A percentile compares a stretch with the other conserved stretches of the same genome.
Conservation (phyloP, 2,113 vertebrate genomes). For the Spea multiplicata region DNA sequence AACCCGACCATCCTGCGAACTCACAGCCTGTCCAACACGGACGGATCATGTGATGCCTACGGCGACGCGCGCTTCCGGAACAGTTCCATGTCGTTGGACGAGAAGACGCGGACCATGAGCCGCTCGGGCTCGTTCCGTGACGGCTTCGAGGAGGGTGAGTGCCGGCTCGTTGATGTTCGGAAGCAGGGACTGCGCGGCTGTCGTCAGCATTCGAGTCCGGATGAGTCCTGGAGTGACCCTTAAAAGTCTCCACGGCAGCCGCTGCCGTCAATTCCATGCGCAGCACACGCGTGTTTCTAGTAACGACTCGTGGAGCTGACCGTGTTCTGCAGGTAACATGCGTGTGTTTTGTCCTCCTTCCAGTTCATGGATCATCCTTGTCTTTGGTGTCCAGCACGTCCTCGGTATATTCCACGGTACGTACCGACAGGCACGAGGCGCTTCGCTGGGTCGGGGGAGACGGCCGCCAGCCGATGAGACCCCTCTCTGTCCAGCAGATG, state of each 20-base stretch:
- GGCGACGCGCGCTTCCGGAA: conserved; percentile 86
- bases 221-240: too few relatives aligned
- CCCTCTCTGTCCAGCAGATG: too few relatives aligned
- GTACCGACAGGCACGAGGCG: conserved; percentile 52
- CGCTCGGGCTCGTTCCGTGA: conserved; percentile 94
- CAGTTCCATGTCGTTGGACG: conserved; percentile 94
- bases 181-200: too few relatives aligned
- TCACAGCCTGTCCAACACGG: conserved; percentile 90
- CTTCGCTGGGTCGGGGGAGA: neutral
- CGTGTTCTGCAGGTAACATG: neutral
- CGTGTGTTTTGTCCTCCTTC: conserved; percentile 49
- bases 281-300: neutral
- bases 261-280: neutral
- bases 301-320: neutral
- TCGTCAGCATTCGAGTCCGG: too few relatives aligned
- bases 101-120: conserved; percentile 94
- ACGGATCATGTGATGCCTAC: conserved; percentile 77
- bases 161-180: too few relatives aligned
- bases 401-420: conserved; percentile 96
- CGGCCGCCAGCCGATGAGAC: neutral
- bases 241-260: neutral
- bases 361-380: conserved; percentile 94
- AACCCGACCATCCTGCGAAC: conserved; percentile 78
- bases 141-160: conserved; percentile 96
- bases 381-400: conserved; percentile 97